These are phyloP conservation scores for Donacobius atricapilla DNA, from an alignment of 2,113 vertebrate genomes.

Conservation along the genomic window DNA sequence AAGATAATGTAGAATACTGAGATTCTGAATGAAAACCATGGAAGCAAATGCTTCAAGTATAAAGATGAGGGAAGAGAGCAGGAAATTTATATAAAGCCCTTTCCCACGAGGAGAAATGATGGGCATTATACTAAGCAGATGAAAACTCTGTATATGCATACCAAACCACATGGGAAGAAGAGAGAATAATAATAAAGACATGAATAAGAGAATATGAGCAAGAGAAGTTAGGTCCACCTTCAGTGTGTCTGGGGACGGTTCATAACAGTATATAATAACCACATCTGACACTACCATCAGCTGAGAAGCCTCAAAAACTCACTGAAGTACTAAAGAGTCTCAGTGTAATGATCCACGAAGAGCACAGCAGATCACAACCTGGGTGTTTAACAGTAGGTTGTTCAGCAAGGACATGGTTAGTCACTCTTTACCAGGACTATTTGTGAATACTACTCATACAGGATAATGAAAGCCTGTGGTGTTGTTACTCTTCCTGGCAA, in stretches of 20 bases:
- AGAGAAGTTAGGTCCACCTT: neutral
- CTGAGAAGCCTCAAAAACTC: neutral
- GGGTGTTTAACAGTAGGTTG: neutral
- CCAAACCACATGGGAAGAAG: neutral
- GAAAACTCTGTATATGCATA: neutral
- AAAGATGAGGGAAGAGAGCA: neutral
- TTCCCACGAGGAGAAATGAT: neutral
- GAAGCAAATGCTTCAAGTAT: neutral
- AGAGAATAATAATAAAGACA: neutral
- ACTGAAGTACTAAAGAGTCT: neutral
- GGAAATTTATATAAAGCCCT: neutral
- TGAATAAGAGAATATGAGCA: neutral
- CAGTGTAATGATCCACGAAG: neutral
- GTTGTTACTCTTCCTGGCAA: neutral
- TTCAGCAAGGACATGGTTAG: neutral
- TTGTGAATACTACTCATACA: neutral
- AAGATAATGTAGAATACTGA: neutral
- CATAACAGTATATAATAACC: neutral
- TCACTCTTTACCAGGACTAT: neutral
- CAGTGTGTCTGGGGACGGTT: fast-evolving
- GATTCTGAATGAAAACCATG: neutral
- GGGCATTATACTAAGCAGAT: neutral
- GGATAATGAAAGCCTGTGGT: neutral
- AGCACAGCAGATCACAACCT: neutral
- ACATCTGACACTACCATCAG: too few species aligned